phyloP scores from a whole-genome alignment of 2,113 vertebrate species.

The Corynorhinus townsendii region DNA sequence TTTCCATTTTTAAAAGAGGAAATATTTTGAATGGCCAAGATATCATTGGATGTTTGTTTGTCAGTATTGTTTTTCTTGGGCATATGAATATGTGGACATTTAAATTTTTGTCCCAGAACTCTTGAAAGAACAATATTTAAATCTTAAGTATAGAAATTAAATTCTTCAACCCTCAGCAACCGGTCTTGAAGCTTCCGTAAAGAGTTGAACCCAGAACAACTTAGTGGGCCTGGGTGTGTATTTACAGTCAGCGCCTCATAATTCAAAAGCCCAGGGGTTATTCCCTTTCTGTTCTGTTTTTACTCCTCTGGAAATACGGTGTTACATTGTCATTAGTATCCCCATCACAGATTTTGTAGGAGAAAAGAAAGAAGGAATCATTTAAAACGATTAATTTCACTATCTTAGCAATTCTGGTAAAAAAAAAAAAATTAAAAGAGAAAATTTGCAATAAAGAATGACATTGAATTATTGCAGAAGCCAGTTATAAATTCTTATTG shows the following conservation, averaged over 20 bases:
- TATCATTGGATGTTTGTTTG: not conserved
- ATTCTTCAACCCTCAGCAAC: not conserved
- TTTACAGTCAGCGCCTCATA: not conserved
- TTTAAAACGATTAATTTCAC: not conserved
- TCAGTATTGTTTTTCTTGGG: not conserved
- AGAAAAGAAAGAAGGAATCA: not conserved
- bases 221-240: not conserved
- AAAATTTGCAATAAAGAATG: not conserved
- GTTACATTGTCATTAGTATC: not conserved
- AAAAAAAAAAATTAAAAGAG: not conserved
- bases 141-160: not conserved
- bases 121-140: not conserved
- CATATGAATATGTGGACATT: not conserved
- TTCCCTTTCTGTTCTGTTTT: not conserved
- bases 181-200: not conserved
- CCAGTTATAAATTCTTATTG: not conserved
- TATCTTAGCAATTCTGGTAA: not conserved
- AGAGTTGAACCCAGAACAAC: not conserved
- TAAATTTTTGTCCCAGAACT: not conserved
- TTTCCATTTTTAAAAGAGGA: constrained; percentile 20
- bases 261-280: not conserved
- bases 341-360: not conserved
- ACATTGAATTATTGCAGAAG: not conserved
- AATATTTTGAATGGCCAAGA: not conserved
- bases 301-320: not conserved